Evolutionary conservation across 64 coral and sea anemone species (phyloP).

Genomic region (Catalaphyllia jardinei): DNA sequence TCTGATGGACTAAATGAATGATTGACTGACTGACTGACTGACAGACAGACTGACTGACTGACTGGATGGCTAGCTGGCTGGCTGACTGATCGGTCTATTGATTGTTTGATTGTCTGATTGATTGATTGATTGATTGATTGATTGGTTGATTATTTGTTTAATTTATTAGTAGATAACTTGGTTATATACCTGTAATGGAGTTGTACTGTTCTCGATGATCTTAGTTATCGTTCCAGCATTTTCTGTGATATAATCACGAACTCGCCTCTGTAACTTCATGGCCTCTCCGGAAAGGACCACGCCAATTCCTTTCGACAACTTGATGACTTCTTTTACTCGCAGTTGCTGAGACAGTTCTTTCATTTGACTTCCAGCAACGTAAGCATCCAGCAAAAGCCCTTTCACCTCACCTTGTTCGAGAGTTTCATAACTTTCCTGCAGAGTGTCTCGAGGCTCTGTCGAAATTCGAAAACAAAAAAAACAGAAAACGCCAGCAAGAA

Average conservation of each 20-base stretch:
- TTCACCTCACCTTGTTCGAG: background rate
- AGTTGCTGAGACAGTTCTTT: background rate
- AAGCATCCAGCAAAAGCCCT: constrained; percentile 25
- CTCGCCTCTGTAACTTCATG: background rate
- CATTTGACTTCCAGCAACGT: constrained; percentile 15
- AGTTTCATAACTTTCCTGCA: background rate
- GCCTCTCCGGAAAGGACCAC: constrained; percentile 9
- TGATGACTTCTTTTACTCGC: constrained; percentile 27
- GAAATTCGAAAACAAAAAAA: background rate
- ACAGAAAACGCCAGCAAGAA: background rate
- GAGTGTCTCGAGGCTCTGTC: background rate
- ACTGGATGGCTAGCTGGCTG: no score
- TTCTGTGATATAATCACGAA: constrained; percentile 9
- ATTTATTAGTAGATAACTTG: no score
- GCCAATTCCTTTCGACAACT: background rate
- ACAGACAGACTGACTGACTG: no score
- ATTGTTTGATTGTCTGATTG: no score
- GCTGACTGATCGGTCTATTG: no score
- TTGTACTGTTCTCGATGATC: constrained; percentile 13
- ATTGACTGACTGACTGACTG: no score
- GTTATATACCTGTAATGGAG: background rate
- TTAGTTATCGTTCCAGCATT: background rate
- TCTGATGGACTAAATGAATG: no score
- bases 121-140: no score
- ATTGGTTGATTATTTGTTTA: no score